Evolutionary conservation across 2,888 invertebrate genomes (phyloP).

Genomic region (Rotaria sp.): DNA sequence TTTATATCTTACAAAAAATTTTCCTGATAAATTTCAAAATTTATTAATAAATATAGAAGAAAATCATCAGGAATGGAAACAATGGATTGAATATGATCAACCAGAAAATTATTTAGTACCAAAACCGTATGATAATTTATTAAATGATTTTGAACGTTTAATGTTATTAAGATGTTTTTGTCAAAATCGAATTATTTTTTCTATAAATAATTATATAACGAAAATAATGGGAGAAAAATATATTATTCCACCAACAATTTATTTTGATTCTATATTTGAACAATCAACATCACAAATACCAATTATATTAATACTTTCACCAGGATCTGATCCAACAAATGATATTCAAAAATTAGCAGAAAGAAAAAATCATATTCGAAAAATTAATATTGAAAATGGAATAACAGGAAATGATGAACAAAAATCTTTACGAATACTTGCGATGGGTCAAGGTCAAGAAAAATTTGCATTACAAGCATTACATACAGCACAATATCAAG

Average conservation of each 20-base stretch:
- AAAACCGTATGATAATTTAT: slow-evolving; percentile 63
- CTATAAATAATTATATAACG: slow-evolving; percentile 74
- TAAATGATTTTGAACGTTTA: slow-evolving; percentile 65
- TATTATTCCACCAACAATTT: slow-evolving; percentile 78
- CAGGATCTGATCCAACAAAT: slow-evolving; percentile 56
- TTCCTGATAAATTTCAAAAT: slow-evolving; percentile 62
- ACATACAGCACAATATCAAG: slow-evolving; percentile 56
- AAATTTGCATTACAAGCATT: slow-evolving; percentile 45
- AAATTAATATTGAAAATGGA: slow-evolving; percentile 31
- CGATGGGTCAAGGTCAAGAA: slow-evolving; percentile 58
- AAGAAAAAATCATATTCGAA: slow-evolving; percentile 49
- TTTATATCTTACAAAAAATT: slow-evolving; percentile 66
- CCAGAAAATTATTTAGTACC: slow-evolving; percentile 71
- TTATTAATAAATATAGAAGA: slow-evolving; percentile 64
- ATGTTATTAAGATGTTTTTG: slow-evolving; percentile 82
- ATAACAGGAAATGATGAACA: neutral
- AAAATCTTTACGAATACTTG: slow-evolving; percentile 48
- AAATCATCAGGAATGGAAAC: slow-evolving; percentile 63
- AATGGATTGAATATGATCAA: slow-evolving; percentile 78
- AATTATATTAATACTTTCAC: slow-evolving; percentile 57
- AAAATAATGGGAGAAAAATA: slow-evolving; percentile 77
- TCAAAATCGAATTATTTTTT: slow-evolving; percentile 76
- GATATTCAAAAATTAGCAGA: slow-evolving; percentile 57
- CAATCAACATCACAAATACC: slow-evolving; percentile 68
- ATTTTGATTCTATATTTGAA: slow-evolving; percentile 73